A percentile compares a stretch with the other conserved stretches of the same genome.
Evolutionary conservation across 2,113 vertebrate genomes (phyloP).

Genomic region (Eretmochelys imbricata): DNA sequence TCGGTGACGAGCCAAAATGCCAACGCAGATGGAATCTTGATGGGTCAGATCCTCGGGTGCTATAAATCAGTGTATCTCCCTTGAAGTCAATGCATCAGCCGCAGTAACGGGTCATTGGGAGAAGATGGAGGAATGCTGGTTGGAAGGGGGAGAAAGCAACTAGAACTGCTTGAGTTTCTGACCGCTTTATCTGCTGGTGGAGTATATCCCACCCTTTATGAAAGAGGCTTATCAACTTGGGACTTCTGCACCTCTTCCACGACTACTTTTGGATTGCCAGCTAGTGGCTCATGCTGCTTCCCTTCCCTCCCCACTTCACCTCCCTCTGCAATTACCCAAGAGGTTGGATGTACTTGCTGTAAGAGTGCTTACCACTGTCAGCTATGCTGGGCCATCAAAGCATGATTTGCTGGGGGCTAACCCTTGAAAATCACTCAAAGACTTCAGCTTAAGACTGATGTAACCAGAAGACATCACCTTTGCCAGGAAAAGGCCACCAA

Average conservation of each 20-base stretch:
- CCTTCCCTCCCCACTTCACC: not conserved
- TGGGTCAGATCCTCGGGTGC: not conserved
- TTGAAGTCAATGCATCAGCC: not conserved
- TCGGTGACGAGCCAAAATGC: not conserved
- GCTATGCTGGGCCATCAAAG: accelerated
- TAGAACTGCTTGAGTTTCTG: accelerated
- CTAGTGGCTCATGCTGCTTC: not conserved
- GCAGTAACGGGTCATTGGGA: not conserved
- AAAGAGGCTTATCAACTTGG: accelerated
- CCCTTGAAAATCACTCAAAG: accelerated
- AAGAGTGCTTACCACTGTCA: accelerated
- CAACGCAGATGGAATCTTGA: not conserved
- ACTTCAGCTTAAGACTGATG: accelerated
- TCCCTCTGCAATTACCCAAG: accelerated
- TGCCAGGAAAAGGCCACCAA: accelerated
- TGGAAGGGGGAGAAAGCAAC: accelerated
- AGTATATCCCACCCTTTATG: accelerated
- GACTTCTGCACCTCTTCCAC: not conserved
- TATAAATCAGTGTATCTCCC: not conserved
- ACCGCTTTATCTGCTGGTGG: accelerated
- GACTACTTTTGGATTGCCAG: accelerated
- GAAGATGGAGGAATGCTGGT: not conserved
- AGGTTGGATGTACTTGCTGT: accelerated
- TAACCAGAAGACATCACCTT: accelerated
- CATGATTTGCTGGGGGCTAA: accelerated